phyloP scores from a whole-genome alignment of 1,140 invertebrate species.

The Bacillus rossius region DNA sequence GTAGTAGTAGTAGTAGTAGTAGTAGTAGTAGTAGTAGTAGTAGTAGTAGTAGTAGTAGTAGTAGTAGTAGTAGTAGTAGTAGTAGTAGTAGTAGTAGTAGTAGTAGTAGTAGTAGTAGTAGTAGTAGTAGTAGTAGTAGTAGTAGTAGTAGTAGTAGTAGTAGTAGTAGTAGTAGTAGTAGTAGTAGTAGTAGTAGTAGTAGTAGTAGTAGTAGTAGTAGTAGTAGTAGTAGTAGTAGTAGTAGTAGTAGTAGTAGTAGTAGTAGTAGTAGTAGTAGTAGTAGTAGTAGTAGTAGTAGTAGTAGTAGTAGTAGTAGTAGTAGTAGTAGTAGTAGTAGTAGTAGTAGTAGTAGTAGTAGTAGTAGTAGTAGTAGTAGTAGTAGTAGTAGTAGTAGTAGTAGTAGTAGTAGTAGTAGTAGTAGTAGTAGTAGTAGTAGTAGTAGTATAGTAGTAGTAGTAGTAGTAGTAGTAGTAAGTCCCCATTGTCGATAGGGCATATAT shows the following conservation, averaged over 20 bases:
- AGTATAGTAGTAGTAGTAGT: too few species aligned
- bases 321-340: neutral
- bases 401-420: neutral
- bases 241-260: neutral
- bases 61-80: constrained; percentile 10
- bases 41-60: neutral
- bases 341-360: neutral
- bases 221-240: neutral
- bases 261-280: neutral
- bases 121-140: neutral
- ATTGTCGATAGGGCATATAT: too few species aligned
- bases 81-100: constrained; percentile 14
- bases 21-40: neutral
- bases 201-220: neutral
- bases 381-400: neutral
- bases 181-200: neutral
- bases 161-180: neutral
- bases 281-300: neutral
- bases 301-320: neutral
- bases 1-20: neutral
- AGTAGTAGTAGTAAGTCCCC: neutral
- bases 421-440: too few species aligned
- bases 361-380: neutral
- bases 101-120: neutral
- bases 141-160: neutral